Base-by-base conservation (phyloP, 37 sponge, comb jelly and placozoan genomes). In the Ephydatia muelleri region DNA sequence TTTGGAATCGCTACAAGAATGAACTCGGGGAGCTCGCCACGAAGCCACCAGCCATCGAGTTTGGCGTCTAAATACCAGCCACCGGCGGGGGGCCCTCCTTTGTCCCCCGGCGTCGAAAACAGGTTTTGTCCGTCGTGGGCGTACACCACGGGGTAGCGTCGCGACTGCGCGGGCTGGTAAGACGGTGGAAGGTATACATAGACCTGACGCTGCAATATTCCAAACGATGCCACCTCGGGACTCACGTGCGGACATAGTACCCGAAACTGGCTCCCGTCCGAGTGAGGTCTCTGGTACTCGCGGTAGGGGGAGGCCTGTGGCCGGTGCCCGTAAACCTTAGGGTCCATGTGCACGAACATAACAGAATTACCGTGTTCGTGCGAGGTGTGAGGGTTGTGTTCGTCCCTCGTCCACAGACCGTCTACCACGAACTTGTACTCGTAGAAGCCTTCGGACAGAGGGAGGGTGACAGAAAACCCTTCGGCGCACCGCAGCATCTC, bases 341-440 rank as follows among this genome's bases (percentile, higher is more conserved):
- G 92, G 64, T 96, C 97, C 92, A 91, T 96, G 89, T 96, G 92
- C 0, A 96, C 94, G 57, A 94, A 96, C 85, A 96, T 96, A 71
- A 96, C 76, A 3, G 97, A 96, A 83, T 96, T 96, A 11, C 79
- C 86, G 81, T 73, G 84, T 8, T 79, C 33, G 26, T 77, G 73
- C 19, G 68, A 84, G 6, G 75, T 69, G 68, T 93, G 94, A 16
- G 91, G 94, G 70, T 93, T 93, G 72, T 80, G 73, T 3, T 87
- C 83, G 69, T 96, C 97, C 28, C 48, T 48, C 2, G 73, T 4
- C 86, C 86, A 93, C 72, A 74, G 43, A 0, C 88, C 89, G 68
- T 91, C 89, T 26, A 88, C 82, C 26, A 90, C 21, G 68, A 93
- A 96, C 79, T 96, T 96, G 85, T 96, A 96, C 40, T 89, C 65